These are phyloP conservation scores for Gibbula magus DNA, from an alignment of 2,888 invertebrate species.

Conservation along the genomic window DNA sequence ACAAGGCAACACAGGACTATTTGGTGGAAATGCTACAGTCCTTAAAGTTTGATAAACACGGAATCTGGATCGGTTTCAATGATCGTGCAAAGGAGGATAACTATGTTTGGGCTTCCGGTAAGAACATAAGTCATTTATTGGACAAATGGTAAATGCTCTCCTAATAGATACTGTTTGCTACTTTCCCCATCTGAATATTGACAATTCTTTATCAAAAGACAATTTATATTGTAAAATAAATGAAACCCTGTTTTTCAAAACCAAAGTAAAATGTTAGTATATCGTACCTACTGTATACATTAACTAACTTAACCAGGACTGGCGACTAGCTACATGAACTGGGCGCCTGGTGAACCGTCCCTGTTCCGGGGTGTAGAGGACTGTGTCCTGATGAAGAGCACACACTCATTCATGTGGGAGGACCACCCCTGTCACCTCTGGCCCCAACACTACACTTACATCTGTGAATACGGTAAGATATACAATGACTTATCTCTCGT, in stretches of 20 bases:
- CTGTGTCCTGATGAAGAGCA: conserved; percentile 1
- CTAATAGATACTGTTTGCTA: too few species aligned
- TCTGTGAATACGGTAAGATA: conserved; percentile 1
- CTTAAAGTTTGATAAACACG: not conserved
- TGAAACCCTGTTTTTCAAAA: too few species aligned
- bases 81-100: not conserved
- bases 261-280: too few species aligned
- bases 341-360: not conserved
- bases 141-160: too few species aligned
- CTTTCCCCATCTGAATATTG: too few species aligned
- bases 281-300: too few species aligned
- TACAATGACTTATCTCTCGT: too few species aligned
- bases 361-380: not conserved
- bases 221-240: too few species aligned
- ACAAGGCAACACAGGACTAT: not conserved
- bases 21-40: not conserved
- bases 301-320: not conserved
- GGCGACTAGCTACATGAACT: not conserved
- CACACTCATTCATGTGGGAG: not conserved
- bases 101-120: not conserved
- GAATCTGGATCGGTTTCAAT: conserved; percentile 11
- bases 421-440: not conserved
- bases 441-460: not conserved
- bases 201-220: too few species aligned
- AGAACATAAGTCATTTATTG: not conserved